These are phyloP conservation scores for Sipha flava DNA, from an alignment of 1,140 invertebrate genomes.

Conservation along the genomic window DNA sequence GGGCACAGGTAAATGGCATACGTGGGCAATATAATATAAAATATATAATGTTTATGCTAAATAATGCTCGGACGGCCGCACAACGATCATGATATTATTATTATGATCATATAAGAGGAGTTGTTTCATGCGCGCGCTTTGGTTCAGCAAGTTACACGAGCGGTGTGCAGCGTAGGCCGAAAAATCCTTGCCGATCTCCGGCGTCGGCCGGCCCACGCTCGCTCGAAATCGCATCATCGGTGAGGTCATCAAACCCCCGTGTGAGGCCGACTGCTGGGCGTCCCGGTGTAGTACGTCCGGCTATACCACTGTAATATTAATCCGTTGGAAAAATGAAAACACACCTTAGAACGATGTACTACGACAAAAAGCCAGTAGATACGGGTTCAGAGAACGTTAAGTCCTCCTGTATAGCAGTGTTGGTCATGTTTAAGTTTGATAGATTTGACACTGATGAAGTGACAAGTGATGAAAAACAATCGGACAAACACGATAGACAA, in stretches of 20 bases:
- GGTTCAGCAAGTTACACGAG: no score
- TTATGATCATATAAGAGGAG: neutral
- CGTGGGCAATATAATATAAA: neutral
- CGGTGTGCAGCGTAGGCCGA: constrained; percentile 14
- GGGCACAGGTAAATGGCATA: neutral
- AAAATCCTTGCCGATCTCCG: constrained; percentile 29
- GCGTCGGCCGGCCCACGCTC: neutral
- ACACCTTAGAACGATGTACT: no score
- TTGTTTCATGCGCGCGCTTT: neutral
- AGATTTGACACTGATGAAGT: no score
- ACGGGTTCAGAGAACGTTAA: no score
- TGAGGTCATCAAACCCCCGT: constrained; percentile 12
- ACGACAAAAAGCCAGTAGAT: no score
- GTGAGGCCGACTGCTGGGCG: neutral
- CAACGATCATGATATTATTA: neutral
- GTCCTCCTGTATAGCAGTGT: no score
- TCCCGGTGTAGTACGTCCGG: no score
- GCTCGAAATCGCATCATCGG: neutral
- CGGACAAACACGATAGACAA: no score
- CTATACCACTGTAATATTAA: no score
- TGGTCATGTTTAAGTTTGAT: no score
- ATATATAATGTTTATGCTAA: neutral
- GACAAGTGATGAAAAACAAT: no score
- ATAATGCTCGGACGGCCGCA: neutral
- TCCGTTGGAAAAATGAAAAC: no score